Percentiles rank a stretch among this genome's conserved stretches.
Conservation (phyloP, 2,888 invertebrate species). For the Drosophila tanythrix region DNA sequence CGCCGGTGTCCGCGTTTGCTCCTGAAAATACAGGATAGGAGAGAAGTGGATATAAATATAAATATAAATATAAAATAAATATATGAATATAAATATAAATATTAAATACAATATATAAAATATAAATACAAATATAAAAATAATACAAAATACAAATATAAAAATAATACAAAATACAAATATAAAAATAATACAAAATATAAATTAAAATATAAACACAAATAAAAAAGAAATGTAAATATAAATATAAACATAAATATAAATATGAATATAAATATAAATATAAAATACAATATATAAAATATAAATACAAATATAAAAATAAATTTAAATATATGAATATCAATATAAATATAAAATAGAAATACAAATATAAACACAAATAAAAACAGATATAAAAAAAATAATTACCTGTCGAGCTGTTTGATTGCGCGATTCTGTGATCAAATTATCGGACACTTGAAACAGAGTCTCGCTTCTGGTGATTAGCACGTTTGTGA, state of each 20-base stretch:
- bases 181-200: too few species aligned
- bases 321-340: background rate
- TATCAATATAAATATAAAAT: background rate
- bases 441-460: slow-evolving; percentile 90
- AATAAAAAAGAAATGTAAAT: too few species aligned
- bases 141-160: background rate
- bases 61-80: background rate
- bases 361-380: background rate
- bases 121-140: background rate
- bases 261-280: background rate
- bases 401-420: slow-evolving; percentile 73
- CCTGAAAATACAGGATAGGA: slow-evolving; percentile 53
- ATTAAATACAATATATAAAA: background rate
- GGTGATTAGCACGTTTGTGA: slow-evolving; percentile 93
- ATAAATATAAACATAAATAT: too few species aligned
- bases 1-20: slow-evolving; percentile 82
- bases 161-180: background rate
- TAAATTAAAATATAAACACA: too few species aligned
- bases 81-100: background rate
- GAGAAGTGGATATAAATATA: background rate
- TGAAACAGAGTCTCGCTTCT: slow-evolving; percentile 92
- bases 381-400: background rate
- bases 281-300: background rate
- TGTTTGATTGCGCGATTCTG: slow-evolving; percentile 86
- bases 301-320: background rate